Evolutionary conservation across 92 coral and sea anemone species (phyloP), one percentile per base, ranked within the genome.

Genomic region (Palythoa heliodiscus): DNA sequence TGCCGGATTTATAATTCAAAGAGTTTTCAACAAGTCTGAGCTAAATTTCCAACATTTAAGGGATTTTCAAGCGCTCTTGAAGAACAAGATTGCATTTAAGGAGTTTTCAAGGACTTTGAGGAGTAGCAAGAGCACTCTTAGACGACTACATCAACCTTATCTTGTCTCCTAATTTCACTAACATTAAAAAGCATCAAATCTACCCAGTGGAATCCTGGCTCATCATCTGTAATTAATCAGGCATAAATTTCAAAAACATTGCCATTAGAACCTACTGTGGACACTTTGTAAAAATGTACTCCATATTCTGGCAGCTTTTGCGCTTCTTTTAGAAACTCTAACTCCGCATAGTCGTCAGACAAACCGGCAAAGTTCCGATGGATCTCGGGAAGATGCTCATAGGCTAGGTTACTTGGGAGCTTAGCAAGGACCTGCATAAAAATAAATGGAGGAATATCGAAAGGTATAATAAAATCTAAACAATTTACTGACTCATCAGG

Each of bases 241-340:
- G 16, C 1, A 4, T 16, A 10, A 15, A 39, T 70, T 10, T 11
- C 14, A 68, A 68, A 68, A 23, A 68, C 14, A 68, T 5, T 0
- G 37, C 14, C 35, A 6, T n/a, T 6, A 23, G 3, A 24, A 85
- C 95, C 83, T 86, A 93, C 97, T 66, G 86, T 82, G 22, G 95
- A 92, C 13, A 95, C 93, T 93, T 89, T 90, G 88, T 95, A 93
- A 81, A 97, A 93, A 53, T 97, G 99, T 12, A 95, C 53, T 66
- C 99, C 99, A 82, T 95, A 97, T 76, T 97, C 99, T 4, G 95
- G 93, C 11, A 97, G 88, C 82, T 93, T 95, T 77, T 92, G 98
- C 37, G 98, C 96, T 82, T 97, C 99, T 40, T 95, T 89, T 58
- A 97, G 73, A 58, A 97, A 97, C 83, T 95, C 98, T 39, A 88